These are phyloP conservation scores for Campylomormyrus tamandua DNA, from an alignment of 2,113 vertebrate species.

Conservation along the genomic window DNA sequence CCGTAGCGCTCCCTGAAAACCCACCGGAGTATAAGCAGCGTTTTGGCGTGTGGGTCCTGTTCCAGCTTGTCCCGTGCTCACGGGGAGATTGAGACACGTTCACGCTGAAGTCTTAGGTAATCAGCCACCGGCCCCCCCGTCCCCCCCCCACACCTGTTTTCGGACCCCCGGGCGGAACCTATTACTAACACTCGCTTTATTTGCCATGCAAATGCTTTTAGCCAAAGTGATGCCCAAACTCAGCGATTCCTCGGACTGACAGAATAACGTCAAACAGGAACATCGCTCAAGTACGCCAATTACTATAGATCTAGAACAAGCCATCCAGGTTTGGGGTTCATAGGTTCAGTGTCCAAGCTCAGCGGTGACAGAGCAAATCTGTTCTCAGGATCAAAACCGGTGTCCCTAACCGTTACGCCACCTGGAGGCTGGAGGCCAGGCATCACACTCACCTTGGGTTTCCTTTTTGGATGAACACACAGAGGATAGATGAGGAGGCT, in stretches of 20 bases:
- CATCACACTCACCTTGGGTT: conserved; percentile 4
- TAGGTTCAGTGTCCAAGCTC: background rate
- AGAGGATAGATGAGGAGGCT: background rate
- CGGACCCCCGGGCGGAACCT: background rate
- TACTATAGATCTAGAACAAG: background rate
- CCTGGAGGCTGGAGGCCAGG: background rate
- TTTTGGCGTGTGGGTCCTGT: background rate
- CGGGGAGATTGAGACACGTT: background rate
- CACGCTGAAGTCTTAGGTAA: background rate
- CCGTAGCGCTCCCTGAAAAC: background rate
- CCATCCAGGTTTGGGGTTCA: background rate
- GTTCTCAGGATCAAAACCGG: background rate
- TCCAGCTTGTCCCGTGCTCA: background rate
- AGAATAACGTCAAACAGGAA: background rate
- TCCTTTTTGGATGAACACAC: background rate
- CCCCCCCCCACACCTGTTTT: background rate
- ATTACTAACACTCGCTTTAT: background rate
- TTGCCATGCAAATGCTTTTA: background rate
- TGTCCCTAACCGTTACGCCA: background rate
- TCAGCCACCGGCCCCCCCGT: background rate
- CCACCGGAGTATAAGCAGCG: background rate
- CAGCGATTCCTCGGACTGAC: background rate
- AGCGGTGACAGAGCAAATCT: background rate
- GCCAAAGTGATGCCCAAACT: background rate
- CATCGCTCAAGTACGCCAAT: background rate